These are phyloP conservation scores for Platyrinchus mystaceus DNA, from an alignment of 2,797 vertebrate genomes.

Conservation along the genomic window DNA sequence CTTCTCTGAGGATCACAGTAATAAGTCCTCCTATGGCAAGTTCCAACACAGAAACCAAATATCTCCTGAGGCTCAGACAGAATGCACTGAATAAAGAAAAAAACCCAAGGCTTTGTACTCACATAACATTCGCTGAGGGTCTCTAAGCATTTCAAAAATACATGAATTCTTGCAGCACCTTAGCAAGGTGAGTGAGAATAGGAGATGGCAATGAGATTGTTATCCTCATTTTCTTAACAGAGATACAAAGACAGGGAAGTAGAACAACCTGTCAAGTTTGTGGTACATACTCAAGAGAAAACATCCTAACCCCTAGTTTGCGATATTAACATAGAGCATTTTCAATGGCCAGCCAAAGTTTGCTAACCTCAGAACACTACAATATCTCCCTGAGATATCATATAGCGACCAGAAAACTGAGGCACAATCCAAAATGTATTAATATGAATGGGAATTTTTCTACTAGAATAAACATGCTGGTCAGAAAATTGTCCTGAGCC, in stretches of 20 bases:
- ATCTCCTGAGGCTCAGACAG: neutral
- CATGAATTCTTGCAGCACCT: neutral
- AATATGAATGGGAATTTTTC: neutral
- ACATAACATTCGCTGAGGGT: neutral
- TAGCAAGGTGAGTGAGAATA: neutral
- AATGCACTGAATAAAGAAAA: neutral
- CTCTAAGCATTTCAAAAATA: neutral
- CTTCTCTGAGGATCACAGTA: neutral
- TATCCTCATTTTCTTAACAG: neutral
- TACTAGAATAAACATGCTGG: neutral
- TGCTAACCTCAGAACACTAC: neutral
- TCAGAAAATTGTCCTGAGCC: neutral
- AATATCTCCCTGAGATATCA: neutral
- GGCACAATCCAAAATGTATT: neutral
- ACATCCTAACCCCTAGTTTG: neutral
- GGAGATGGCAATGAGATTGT: neutral
- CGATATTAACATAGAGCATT: neutral
- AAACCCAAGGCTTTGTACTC: neutral
- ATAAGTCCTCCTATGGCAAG: conserved; percentile 17
- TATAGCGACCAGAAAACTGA: neutral
- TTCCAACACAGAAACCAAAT: conserved; percentile 7
- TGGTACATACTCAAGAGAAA: neutral
- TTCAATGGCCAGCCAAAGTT: neutral
- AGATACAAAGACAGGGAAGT: neutral
- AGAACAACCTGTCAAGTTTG: neutral